Base-by-base conservation (phyloP, 2,113 vertebrate genomes). In the Rhodinocichla rosea region DNA sequence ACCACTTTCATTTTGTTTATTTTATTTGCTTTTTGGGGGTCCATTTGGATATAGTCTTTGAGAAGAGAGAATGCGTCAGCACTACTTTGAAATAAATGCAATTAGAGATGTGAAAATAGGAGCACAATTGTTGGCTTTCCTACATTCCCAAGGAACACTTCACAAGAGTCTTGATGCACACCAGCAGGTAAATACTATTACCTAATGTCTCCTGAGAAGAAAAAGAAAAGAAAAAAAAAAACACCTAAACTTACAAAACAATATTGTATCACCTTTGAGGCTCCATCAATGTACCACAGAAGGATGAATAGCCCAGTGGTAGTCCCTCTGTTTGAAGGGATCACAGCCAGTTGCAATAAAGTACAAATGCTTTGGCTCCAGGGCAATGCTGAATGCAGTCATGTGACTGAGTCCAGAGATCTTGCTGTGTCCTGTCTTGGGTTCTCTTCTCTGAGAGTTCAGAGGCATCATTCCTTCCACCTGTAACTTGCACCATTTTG, bases 371-470 rank as follows among this genome's bases (percentile, higher is more conserved):
- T 83, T 69, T 80, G 67, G 33, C 63, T 95, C 39, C 63, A 57
- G 86, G 85, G 67, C 21, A 65, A 2, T 33, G 55, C 21, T 86
- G 79, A 28, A 44, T 28, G 44, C 39, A 77, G 45, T 40, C 59
- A 7, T 26, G 28, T 28, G 18, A 2, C 7, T 83, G 50, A 74
- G 42, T 44, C 40, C 35, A 18, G 33, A 7, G 11, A 77, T 65
- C 52, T 19, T 18, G 28, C 52, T 53, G 52, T 19, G 17, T 19
- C 1, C 2, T 1, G 1, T 62, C 40, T 85, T 4, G 2, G 23
- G n/a, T 69, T 55, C 16, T 75, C 35, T 76, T 37, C 83, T 75
- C 33, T 57, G 30, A 37, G 14, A 35, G 11, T 77, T 86, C 39
- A 87, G 42, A 76, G 35, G 3, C 8, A 44, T 0, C 0, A 63